Conservation (phyloP, 2,113 vertebrate species). For the Noctilio leporinus region DNA sequence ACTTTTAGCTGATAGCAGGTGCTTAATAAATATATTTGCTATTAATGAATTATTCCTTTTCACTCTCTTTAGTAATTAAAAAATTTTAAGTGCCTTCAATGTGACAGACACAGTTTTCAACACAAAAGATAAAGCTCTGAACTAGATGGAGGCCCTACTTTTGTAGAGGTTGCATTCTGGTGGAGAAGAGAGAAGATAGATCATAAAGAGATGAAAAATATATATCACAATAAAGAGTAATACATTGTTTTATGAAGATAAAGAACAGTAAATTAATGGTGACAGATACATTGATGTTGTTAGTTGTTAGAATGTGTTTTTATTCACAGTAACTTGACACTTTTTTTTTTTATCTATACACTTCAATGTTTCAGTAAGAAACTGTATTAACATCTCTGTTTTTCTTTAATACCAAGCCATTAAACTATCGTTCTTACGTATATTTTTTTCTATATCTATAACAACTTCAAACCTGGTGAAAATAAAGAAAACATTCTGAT, state of each 20-base stretch:
- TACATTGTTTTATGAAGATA: not conserved
- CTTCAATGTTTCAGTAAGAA: not conserved
- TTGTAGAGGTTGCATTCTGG: not conserved
- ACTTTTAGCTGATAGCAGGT: not conserved
- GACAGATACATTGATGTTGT: not conserved
- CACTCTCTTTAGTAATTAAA: not conserved
- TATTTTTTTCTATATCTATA: not conserved
- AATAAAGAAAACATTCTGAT: not conserved
- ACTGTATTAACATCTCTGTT: not conserved
- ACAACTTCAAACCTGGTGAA: not conserved
- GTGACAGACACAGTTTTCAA: not conserved
- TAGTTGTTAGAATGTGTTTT: not conserved
- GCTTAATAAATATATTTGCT: not conserved
- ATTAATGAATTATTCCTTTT: not conserved
- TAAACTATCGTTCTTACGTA: not conserved
- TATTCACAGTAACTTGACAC: not conserved
- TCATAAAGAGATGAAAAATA: not conserved
- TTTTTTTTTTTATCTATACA: not conserved
- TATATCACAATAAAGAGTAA: not conserved
- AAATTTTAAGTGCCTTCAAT: not conserved
- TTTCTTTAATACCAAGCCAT: not conserved
- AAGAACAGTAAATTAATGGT: not conserved
- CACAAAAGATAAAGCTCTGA: not conserved
- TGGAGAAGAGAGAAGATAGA: not conserved
- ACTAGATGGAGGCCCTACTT: not conserved